Conservation (phyloP, 2,888 invertebrate genomes). For the Craniophora ligustri region DNA sequence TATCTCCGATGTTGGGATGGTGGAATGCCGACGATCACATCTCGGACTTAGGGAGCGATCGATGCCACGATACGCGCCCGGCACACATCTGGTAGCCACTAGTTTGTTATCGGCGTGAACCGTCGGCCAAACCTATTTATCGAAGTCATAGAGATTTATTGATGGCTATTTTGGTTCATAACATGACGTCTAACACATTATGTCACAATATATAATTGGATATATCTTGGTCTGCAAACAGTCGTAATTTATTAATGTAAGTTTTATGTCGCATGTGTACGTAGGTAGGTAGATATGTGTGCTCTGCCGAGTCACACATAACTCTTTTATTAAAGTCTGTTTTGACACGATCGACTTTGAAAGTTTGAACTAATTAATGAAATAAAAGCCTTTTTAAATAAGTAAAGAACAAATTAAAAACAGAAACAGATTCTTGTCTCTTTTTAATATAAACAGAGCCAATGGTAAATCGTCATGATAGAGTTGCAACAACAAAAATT, state of each 20-base stretch:
- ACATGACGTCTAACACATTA: constrained; percentile 73
- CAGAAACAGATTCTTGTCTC: too few species aligned
- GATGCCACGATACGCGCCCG: constrained; percentile 68
- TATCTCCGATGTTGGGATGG: constrained; percentile 71
- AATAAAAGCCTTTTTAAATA: too few species aligned
- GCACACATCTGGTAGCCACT: constrained; percentile 78
- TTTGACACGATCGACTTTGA: too few species aligned
- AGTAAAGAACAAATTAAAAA: too few species aligned
- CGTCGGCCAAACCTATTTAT: constrained; percentile 76
- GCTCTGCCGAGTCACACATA: too few species aligned
- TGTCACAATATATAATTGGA: constrained; percentile 70
- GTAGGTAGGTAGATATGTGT: constrained; percentile 1
- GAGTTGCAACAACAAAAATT: too few species aligned
- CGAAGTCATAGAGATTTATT: constrained; percentile 81
- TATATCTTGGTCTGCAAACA: constrained; percentile 53
- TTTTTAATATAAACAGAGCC: too few species aligned
- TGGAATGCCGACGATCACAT: constrained; percentile 74
- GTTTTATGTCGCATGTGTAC: constrained; percentile 40
- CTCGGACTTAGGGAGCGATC: constrained; percentile 68
- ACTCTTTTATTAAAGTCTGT: too few species aligned
- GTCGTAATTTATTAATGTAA: constrained; percentile 54
- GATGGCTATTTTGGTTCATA: constrained; percentile 73
- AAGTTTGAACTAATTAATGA: too few species aligned
- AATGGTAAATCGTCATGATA: too few species aligned
- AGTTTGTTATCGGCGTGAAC: constrained; percentile 76